A percentile compares a stretch with the other conserved stretches of the same genome.
Conservation (phyloP, 1,140 invertebrate species). For the Leptopilina boulardi region DNA sequence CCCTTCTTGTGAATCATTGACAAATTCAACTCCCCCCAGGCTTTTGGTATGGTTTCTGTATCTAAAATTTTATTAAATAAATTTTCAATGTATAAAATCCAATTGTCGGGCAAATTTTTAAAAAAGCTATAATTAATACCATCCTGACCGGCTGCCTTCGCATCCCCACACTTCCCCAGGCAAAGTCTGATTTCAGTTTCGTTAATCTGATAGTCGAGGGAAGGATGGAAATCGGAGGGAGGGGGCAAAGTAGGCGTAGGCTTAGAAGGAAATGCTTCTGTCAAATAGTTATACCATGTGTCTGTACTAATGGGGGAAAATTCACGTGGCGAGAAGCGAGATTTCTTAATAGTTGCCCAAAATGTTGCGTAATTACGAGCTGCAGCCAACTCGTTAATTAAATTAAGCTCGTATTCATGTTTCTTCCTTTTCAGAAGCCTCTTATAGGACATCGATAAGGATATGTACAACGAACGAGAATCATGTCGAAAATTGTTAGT, state of each 20-base stretch:
- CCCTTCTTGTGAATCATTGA: slow-evolving; percentile 47
- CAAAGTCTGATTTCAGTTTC: slow-evolving; percentile 8
- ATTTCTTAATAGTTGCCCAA: slow-evolving; percentile 49
- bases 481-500: no score
- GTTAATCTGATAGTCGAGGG: background rate
- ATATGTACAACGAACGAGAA: no score
- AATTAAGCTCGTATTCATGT: no score
- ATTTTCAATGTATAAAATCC: background rate
- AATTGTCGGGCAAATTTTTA: background rate
- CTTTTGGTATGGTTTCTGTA: background rate
- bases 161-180: background rate
- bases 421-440: no score
- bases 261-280: background rate
- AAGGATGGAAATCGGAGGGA: background rate
- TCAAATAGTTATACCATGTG: background rate
- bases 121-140: background rate
- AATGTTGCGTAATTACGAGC: no score
- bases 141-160: background rate
- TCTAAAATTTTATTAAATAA: slow-evolving; percentile 27
- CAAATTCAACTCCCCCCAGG: background rate
- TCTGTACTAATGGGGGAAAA: slow-evolving; percentile 50
- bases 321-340: slow-evolving; percentile 50
- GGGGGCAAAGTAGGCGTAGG: background rate
- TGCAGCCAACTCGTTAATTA: no score
- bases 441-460: no score